Evolutionary conservation across 1,140 invertebrate genomes (phyloP).

Genomic region (Drosophila parabipectinata): DNA sequence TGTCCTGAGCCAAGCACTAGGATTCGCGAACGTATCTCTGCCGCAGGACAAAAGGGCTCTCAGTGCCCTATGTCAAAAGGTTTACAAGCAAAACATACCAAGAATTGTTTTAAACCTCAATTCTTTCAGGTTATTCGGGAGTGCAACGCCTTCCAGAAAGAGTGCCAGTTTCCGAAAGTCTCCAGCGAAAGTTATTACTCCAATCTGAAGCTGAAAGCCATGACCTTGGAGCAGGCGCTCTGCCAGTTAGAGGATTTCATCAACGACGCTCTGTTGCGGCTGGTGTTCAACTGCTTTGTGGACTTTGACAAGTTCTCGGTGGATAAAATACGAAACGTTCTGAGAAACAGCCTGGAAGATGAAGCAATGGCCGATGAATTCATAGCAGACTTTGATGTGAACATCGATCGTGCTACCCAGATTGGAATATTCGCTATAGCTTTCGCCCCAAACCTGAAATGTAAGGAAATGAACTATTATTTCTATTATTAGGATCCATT

Average conservation of each 20-base stretch:
- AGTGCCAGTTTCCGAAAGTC: slow-evolving; percentile 36
- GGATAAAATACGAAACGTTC: slow-evolving; percentile 65
- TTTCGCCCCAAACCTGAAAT: slow-evolving; percentile 65
- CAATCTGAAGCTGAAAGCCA: slow-evolving; percentile 63
- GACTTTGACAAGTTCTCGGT: slow-evolving; percentile 75
- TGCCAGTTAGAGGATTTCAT: slow-evolving; percentile 74
- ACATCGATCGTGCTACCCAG: slow-evolving; percentile 75
- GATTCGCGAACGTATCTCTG: slow-evolving; percentile 78
- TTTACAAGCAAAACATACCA: slow-evolving; percentile 5
- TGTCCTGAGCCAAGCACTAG: slow-evolving; percentile 68
- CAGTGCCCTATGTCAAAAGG: slow-evolving; percentile 79
- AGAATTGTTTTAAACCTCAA: background rate
- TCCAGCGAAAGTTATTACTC: slow-evolving; percentile 14
- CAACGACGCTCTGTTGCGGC: slow-evolving; percentile 69
- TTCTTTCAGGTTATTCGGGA: slow-evolving; percentile 63
- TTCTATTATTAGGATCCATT: too few relatives aligned
- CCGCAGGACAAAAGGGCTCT: slow-evolving; percentile 73
- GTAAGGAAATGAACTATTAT: slow-evolving; percentile 22
- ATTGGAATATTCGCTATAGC: slow-evolving; percentile 77
- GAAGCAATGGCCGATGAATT: slow-evolving; percentile 65
- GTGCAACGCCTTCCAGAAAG: slow-evolving; percentile 63
- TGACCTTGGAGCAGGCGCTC: slow-evolving; percentile 64
- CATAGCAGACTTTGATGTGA: slow-evolving; percentile 82
- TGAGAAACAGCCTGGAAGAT: slow-evolving; percentile 33
- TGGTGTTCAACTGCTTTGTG: slow-evolving; percentile 74